Conservation (phyloP, 2,113 vertebrate genomes). For the Tyto alba region DNA sequence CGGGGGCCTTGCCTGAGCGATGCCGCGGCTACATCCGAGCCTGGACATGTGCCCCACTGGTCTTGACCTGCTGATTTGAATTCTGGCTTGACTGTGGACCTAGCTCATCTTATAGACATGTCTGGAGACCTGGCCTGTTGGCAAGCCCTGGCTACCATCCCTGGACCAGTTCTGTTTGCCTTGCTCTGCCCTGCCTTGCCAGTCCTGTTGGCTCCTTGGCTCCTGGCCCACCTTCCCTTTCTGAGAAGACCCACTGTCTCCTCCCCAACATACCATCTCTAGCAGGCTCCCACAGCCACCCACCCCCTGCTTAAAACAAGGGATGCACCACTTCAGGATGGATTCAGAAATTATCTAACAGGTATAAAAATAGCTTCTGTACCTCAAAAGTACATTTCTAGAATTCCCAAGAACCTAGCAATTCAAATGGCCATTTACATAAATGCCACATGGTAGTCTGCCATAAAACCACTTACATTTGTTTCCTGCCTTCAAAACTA, state of each 20-base stretch:
- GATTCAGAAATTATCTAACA: neutral
- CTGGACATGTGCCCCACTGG: fast-evolving
- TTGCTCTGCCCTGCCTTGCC: neutral
- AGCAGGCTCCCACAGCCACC: neutral
- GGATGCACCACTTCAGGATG: neutral
- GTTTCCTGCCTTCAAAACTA: neutral
- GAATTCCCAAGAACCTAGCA: neutral
- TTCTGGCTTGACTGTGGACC: neutral
- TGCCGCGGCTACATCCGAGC: neutral
- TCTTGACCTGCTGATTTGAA: neutral
- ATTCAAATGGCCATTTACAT: neutral
- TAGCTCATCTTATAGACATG: neutral
- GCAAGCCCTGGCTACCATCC: neutral
- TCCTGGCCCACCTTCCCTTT: neutral
- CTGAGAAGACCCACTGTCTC: neutral
- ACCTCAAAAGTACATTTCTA: neutral
- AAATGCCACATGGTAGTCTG: neutral
- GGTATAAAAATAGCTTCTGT: neutral
- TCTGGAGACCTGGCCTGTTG: neutral
- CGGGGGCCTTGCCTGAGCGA: fast-evolving
- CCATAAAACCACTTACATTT: neutral
- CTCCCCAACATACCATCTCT: fast-evolving
- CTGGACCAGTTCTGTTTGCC: neutral
- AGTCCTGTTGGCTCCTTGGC: fast-evolving
- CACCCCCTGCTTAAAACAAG: neutral